These are phyloP conservation scores for Eupeodes latifasciatus DNA, from an alignment of 2,888 invertebrate genomes.

Conservation along the genomic window DNA sequence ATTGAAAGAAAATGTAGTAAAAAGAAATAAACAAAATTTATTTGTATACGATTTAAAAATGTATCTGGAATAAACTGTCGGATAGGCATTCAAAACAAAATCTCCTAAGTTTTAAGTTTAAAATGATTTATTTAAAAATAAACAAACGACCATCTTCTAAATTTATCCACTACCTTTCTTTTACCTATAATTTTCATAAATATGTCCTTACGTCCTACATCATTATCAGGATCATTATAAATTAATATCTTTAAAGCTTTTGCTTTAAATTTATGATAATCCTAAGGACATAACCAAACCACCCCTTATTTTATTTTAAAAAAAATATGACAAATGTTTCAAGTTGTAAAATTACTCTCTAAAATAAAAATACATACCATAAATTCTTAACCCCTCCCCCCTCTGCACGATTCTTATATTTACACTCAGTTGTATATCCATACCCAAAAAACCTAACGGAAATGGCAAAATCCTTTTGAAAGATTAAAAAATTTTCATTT, in stretches of 20 bases:
- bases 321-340: conserved; percentile 61
- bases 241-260: conserved; percentile 39
- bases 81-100: no score
- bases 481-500: conserved; percentile 52
- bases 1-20: no score
- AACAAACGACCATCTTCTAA: no score
- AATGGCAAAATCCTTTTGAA: conserved; percentile 59
- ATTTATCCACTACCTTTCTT: no score
- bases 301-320: neutral
- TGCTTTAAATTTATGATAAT: conserved; percentile 33
- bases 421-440: neutral
- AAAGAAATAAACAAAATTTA: no score
- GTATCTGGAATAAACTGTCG: no score
- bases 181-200: neutral
- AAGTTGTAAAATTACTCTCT: neutral
- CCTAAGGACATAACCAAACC: neutral
- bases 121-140: no score
- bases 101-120: no score
- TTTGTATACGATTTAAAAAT: no score
- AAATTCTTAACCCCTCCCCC: neutral
- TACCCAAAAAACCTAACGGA: neutral
- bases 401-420: conserved; percentile 18
- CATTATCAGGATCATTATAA: conserved; percentile 67
- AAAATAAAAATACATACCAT: neutral
- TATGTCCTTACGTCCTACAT: neutral